These are phyloP conservation scores for Gobio occitaniae DNA, from an alignment of 2,797 vertebrate species.

Conservation along the genomic window DNA sequence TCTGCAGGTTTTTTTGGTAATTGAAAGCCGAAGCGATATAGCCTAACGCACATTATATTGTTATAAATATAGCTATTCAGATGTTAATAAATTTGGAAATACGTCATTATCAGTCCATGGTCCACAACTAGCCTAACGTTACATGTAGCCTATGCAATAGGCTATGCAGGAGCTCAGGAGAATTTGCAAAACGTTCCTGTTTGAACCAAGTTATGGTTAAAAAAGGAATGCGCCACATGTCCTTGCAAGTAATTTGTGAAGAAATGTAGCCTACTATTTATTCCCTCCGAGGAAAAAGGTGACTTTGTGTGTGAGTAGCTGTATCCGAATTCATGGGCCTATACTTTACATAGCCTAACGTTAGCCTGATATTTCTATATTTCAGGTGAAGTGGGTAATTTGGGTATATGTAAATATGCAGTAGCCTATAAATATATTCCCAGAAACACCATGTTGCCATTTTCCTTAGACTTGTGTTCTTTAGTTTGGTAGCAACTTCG, in stretches of 20 bases:
- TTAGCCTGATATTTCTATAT: neutral
- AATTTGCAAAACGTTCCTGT: too few relatives aligned
- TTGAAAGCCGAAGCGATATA: neutral
- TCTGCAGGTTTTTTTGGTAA: neutral
- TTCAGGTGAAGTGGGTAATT: neutral
- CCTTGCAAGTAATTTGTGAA: conserved; percentile 20
- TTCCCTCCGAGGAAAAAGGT: conserved; percentile 1
- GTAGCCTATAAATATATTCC: neutral
- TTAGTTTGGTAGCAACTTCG: neutral
- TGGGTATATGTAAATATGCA: neutral
- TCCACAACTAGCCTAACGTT: neutral
- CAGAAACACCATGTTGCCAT: neutral
- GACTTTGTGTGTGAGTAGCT: neutral
- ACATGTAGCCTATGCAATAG: neutral
- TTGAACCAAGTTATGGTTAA: neutral
- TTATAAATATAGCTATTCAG: neutral
- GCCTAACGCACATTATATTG: neutral
- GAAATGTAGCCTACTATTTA: neutral
- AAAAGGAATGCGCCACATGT: conserved; percentile 32
- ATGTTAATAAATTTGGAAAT: neutral
- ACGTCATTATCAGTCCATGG: too few relatives aligned
- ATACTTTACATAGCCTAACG: neutral
- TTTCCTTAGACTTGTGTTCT: neutral
- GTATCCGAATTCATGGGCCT: neutral
- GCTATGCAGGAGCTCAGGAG: neutral